Base-by-base conservation (phyloP, 2,113 vertebrate genomes). In the Nematolebias whitei region DNA sequence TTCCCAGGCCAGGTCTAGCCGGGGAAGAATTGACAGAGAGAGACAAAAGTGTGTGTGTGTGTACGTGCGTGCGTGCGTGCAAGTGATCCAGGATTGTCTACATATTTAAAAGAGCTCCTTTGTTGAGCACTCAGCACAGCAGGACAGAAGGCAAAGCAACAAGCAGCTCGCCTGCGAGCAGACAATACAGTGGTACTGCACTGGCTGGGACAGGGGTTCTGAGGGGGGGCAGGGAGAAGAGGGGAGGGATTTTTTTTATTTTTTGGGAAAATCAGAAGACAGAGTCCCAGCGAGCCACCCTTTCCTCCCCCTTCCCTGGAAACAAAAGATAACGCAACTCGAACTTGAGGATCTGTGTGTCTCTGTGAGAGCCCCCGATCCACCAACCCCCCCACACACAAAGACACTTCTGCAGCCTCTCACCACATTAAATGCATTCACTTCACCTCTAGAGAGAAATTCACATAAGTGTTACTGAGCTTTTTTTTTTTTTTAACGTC, bases 131-230 rank as follows among this genome's bases (percentile, higher is more conserved):
- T 85, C 87, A 71, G 84, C 82, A 56, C 80, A 82, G 86, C 77
- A 86, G 90, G 92, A 91, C 91, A 93, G 90, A 89, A 91, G 92
- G 91, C 90, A 80, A 35, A 88, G 92, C 90, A 93, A 92, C 91
- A 90, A 92, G 90, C 88, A 72, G 83, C 76, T 82, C 71, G 82
- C 82, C 76, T 79, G 80, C 69, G 24, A 71, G 81, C 85, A 91
- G 86, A 92, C 93, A 93, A 93, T 92, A 87, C 91, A 91, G 90
- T 86, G 87, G 90, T 77, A 87, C 89, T 87, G 55, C 84, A 79
- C 85, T 85, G 87, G 87, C 79, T 76, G 59, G 44, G 80, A 52
- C 38, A 50, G 59, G 43, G 20, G 54, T 52, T 62, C 23, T 50
- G 55, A 20, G 54, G 40, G 39, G 50, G 68, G 57, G 19, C 5